Percentiles rank a stretch among this genome's conserved stretches.
phyloP scores from a whole-genome alignment of 2,113 vertebrate genomes.

The Phylloscopus whistleri region DNA sequence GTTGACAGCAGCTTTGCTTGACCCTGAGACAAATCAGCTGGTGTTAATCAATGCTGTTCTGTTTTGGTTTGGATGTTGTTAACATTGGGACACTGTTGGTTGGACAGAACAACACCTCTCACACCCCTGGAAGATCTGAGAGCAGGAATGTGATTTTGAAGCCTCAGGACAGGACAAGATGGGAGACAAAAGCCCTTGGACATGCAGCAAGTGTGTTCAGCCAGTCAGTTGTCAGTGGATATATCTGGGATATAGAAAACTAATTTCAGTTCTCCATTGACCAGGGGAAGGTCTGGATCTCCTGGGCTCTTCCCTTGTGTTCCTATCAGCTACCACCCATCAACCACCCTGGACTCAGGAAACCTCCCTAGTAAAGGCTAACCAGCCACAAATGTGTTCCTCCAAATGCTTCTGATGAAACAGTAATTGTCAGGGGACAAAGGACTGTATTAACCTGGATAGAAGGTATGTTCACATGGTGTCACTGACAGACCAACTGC shows the following conservation, averaged over 20 bases:
- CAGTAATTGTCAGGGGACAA: not conserved
- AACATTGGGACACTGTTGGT: fast-evolving
- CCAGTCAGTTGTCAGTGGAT: not conserved
- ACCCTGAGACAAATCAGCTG: constrained; percentile 53
- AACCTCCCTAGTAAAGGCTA: not conserved
- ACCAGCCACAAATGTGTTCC: not conserved
- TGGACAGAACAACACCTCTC: not conserved
- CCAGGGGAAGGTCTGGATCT: not conserved
- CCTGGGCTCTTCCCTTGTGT: not conserved
- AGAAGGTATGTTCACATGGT: not conserved
- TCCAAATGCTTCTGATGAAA: not conserved
- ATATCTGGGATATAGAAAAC: not conserved
- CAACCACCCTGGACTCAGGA: not conserved
- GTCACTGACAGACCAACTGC: not conserved
- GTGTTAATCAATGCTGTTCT: constrained; percentile 11
- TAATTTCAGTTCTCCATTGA: not conserved
- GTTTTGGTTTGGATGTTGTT: constrained; percentile 19
- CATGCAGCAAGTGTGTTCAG: not conserved
- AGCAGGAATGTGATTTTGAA: not conserved
- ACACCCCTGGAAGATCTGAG: not conserved
- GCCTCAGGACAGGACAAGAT: not conserved
- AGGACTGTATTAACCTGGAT: not conserved
- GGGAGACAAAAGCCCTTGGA: not conserved
- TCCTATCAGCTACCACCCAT: not conserved
- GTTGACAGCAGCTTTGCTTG: constrained; percentile 50